Conservation (phyloP, 2,113 vertebrate genomes). For the Psettodes erumei region DNA sequence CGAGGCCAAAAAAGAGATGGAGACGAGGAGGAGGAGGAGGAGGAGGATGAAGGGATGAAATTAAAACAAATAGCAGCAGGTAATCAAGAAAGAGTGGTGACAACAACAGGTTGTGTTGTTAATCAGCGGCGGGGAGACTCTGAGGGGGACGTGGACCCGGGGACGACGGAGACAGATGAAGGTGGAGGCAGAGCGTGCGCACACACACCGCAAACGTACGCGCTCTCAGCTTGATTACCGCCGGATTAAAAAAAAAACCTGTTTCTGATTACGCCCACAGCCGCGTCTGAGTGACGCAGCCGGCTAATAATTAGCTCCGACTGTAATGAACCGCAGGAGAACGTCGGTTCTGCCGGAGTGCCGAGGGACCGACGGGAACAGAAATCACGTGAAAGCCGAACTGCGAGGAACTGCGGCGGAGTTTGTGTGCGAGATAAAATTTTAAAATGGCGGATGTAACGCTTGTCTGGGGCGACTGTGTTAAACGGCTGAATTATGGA, state of each 20-base stretch:
- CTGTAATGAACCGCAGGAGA: constrained; percentile 64
- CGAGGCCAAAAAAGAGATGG: constrained; percentile 66
- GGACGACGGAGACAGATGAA: constrained; percentile 19
- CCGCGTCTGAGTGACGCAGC: constrained; percentile 43
- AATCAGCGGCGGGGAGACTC: constrained; percentile 65
- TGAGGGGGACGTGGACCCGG: constrained; percentile 21
- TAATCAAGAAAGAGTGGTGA: constrained; percentile 78
- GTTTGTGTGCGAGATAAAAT: too few relatives aligned
- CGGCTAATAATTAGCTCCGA: constrained; percentile 58
- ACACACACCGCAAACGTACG: constrained; percentile 61
- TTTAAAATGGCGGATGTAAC: too few relatives aligned
- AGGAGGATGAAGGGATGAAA: constrained; percentile 68
- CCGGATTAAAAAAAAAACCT: constrained; percentile 20
- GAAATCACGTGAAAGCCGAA: too few relatives aligned
- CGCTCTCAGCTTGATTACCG: constrained; percentile 74
- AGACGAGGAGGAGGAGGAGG: constrained; percentile 67
- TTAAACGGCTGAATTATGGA: too few relatives aligned
- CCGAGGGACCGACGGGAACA: constrained; percentile 4
- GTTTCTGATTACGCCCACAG: constrained; percentile 65
- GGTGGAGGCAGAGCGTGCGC: neutral
- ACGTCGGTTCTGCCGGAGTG: constrained; percentile 33
- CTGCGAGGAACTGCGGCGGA: too few relatives aligned
- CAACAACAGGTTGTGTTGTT: constrained; percentile 80
- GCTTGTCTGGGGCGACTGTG: too few relatives aligned
- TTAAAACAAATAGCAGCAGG: constrained; percentile 69